These are phyloP conservation scores for Naso thynnoides DNA, from an alignment of 2,797 vertebrate species.

Conservation along the genomic window DNA sequence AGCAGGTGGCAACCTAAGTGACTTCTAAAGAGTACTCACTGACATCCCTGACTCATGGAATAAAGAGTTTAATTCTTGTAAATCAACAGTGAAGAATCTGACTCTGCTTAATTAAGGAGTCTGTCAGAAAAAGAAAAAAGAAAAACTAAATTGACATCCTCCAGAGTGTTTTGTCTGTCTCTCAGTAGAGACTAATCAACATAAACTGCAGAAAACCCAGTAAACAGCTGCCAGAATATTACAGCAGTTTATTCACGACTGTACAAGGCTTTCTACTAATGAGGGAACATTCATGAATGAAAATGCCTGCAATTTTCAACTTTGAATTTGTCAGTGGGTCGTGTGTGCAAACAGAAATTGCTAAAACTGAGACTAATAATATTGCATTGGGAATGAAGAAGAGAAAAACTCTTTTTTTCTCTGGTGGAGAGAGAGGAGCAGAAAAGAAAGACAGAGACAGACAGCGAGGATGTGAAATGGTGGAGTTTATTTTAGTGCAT, in stretches of 20 bases:
- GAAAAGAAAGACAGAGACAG: slow-evolving; percentile 8
- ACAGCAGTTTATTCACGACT: slow-evolving; percentile 67
- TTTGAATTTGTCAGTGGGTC: slow-evolving; percentile 42
- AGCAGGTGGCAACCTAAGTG: slow-evolving; percentile 63
- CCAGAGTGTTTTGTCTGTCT: slow-evolving; percentile 77
- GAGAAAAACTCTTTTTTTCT: slow-evolving; percentile 15
- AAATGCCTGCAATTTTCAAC: slow-evolving; percentile 40
- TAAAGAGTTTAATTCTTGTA: slow-evolving; percentile 61
- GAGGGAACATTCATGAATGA: slow-evolving; percentile 60
- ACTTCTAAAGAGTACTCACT: slow-evolving; percentile 52
- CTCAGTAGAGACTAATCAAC: slow-evolving; percentile 77
- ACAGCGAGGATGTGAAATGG: slow-evolving; percentile 8
- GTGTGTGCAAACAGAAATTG: slow-evolving; percentile 53
- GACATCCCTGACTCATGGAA: slow-evolving; percentile 40
- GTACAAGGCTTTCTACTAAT: slow-evolving; percentile 59
- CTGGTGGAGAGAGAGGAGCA: slow-evolving; percentile 5
- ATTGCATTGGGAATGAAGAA: slow-evolving; percentile 30
- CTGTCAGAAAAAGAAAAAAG: slow-evolving; percentile 46
- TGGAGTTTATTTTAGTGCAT: slow-evolving; percentile 24
- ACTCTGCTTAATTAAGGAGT: slow-evolving; percentile 76
- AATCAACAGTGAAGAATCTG: slow-evolving; percentile 70
- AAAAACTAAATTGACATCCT: slow-evolving; percentile 81
- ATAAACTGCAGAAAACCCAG: slow-evolving; percentile 65
- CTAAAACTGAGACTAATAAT: slow-evolving; percentile 31
- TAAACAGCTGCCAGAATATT: slow-evolving; percentile 73